Evolutionary conservation across 2,113 vertebrate genomes (phyloP).

Genomic region (Prietella phreatophila): DNA sequence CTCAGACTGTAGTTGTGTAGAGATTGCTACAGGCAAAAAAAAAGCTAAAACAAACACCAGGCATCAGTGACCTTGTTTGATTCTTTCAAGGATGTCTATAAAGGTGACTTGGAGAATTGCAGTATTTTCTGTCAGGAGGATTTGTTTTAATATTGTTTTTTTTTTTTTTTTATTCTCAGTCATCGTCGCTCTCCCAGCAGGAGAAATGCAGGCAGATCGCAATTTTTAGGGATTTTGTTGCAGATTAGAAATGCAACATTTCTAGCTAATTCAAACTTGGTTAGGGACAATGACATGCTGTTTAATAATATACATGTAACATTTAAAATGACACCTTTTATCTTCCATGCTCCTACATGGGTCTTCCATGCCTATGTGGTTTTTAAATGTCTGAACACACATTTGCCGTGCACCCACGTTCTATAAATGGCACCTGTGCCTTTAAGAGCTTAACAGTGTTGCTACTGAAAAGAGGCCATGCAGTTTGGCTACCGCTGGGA

Average conservation of each 20-base stretch:
- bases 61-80: too few relatives aligned
- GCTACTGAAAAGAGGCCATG: conserved; percentile 65
- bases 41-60: neutral
- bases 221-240: neutral
- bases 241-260: neutral
- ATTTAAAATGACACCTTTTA: neutral
- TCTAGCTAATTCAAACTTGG: neutral
- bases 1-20: neutral
- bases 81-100: neutral
- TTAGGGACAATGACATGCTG: too few relatives aligned
- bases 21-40: neutral
- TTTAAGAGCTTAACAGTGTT: conserved; percentile 59
- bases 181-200: neutral
- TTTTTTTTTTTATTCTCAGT: neutral
- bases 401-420: neutral
- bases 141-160: conserved; percentile 36
- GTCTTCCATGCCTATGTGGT: conserved; percentile 6
- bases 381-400: conserved; percentile 43
- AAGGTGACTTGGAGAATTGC: neutral
- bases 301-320: neutral
- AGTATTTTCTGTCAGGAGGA: conserved; percentile 13
- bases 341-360: neutral
- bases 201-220: neutral
- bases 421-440: conserved; percentile 39
- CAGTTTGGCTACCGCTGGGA: conserved; percentile 57